Percentiles rank a stretch among this genome's conserved stretches.
These are phyloP conservation scores for Drosophila yooni DNA, from an alignment of 2,888 invertebrate species.

Conservation along the genomic window DNA sequence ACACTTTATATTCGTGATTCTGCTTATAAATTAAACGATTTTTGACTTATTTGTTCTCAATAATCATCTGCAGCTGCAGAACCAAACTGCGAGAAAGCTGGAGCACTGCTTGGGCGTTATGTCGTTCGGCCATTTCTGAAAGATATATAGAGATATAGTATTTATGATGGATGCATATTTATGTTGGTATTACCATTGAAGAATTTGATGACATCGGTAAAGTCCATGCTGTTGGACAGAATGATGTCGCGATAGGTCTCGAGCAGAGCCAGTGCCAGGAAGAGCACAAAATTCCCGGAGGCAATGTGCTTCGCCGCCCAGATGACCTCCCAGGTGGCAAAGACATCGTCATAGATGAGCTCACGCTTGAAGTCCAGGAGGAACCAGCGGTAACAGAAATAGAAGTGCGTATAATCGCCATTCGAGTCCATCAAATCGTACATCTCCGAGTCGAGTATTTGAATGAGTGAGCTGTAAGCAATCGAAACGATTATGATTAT, in stretches of 20 bases:
- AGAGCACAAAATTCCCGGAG: constrained; percentile 95
- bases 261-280: constrained; percentile 95
- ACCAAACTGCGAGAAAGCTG: constrained; percentile 94
- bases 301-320: constrained; percentile 96
- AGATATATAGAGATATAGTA: background rate
- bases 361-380: constrained; percentile 98
- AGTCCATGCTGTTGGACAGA: constrained; percentile 97
- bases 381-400: constrained; percentile 99
- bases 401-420: constrained; percentile 98
- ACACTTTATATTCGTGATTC: background rate
- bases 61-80: constrained; percentile 94
- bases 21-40: background rate
- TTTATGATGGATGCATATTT: background rate
- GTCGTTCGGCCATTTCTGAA: constrained; percentile 98
- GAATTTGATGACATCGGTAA: constrained; percentile 98
- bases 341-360: constrained; percentile 96
- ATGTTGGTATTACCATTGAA: constrained; percentile 92
- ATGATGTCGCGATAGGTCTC: constrained; percentile 98
- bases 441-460: constrained; percentile 96
- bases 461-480: constrained; percentile 88
- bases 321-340: constrained; percentile 96
- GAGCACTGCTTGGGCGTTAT: constrained; percentile 93
- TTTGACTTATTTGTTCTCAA: constrained; percentile 94
- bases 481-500: background rate
- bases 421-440: constrained; percentile 97